These are phyloP conservation scores for Crocidura indochinensis DNA, from an alignment of 2,797 vertebrate species.

Conservation along the genomic window DNA sequence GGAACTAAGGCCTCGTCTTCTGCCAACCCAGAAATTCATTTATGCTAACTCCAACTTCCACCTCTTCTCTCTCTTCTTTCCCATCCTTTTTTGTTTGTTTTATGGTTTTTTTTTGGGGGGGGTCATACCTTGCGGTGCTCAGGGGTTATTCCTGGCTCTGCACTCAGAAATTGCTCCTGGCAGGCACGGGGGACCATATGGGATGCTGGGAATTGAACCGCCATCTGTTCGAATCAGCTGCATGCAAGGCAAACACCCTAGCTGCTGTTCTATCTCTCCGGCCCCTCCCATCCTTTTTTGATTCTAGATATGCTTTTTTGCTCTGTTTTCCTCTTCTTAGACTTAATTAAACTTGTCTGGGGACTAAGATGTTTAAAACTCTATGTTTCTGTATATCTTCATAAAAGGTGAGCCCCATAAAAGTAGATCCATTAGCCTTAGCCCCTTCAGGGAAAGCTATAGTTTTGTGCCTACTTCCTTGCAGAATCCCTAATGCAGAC, in stretches of 20 bases:
- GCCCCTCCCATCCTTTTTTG: conserved; percentile 72
- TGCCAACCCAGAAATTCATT: conserved; percentile 62
- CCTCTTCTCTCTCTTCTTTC: conserved; percentile 55
- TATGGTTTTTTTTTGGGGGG: too few relatives aligned
- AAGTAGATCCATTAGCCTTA: background rate
- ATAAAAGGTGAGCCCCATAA: conserved; percentile 30
- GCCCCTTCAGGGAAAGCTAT: background rate
- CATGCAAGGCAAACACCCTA: too few relatives aligned
- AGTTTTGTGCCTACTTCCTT: background rate
- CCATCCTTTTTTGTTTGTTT: too few relatives aligned
- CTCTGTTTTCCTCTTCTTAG: conserved; percentile 89
- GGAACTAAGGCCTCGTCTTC: conserved; percentile 7
- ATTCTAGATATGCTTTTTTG: conserved; percentile 90
- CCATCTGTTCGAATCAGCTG: too few relatives aligned
- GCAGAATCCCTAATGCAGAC: conserved; percentile 20
- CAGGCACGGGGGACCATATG: too few relatives aligned
- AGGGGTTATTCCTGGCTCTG: too few relatives aligned
- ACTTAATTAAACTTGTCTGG: conserved; percentile 86
- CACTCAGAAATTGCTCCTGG: too few relatives aligned
- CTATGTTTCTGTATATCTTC: conserved; percentile 44
- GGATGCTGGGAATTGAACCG: too few relatives aligned
- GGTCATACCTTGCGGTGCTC: too few relatives aligned
- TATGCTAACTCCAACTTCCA: conserved; percentile 81
- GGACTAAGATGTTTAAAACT: conserved; percentile 89
- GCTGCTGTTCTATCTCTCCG: too few relatives aligned